A percentile compares a stretch with the other conserved stretches of the same genome.
These are phyloP conservation scores for cat (Felis catus) DNA, from an alignment of 2,113 vertebrate species.

Conservation along the genomic window DNA sequence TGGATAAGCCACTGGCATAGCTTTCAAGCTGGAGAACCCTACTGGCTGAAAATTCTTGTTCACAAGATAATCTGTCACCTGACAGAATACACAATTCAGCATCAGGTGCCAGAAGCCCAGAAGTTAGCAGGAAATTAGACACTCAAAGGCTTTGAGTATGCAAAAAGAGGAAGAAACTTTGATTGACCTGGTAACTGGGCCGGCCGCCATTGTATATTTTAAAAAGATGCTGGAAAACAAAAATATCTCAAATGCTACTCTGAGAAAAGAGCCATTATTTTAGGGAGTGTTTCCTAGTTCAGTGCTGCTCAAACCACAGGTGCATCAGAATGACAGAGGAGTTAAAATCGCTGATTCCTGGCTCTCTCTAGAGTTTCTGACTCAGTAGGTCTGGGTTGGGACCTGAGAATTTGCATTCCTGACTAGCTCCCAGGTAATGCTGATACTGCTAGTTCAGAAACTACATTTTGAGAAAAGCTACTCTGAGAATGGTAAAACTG, in stretches of 20 bases:
- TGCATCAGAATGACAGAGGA: background rate
- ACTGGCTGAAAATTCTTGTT: background rate
- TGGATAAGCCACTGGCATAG: background rate
- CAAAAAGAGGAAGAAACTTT: background rate
- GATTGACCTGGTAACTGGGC: background rate
- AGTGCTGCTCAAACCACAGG: background rate
- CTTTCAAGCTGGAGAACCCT: background rate
- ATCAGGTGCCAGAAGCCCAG: background rate
- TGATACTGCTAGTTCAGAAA: background rate
- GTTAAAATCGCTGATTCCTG: background rate
- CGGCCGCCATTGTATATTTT: background rate
- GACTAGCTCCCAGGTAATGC: background rate
- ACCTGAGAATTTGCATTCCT: background rate
- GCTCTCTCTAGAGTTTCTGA: background rate
- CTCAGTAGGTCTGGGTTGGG: background rate
- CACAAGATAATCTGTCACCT: background rate
- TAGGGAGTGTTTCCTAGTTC: background rate
- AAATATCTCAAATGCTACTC: background rate
- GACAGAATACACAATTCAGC: background rate
- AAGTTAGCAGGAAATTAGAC: background rate
- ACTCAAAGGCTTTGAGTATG: background rate
- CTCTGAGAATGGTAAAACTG: background rate
- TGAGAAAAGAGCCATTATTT: background rate
- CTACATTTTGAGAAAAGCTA: background rate
- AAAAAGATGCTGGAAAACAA: background rate